These are phyloP conservation scores for Callyntrura sp. DNA, from an alignment of 2,888 invertebrate species.

Conservation along the genomic window DNA sequence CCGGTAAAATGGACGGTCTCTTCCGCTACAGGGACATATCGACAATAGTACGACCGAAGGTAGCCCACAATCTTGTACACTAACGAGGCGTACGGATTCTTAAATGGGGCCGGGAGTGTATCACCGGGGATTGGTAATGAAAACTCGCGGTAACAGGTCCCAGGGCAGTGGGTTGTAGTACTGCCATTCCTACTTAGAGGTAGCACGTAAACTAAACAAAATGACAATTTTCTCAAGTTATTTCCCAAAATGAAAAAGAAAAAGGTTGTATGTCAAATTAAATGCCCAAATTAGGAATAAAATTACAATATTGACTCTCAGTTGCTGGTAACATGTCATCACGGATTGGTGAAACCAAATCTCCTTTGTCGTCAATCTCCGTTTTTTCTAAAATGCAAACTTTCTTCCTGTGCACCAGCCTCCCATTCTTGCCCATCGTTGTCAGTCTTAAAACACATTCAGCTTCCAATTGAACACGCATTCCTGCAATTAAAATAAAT, in stretches of 20 bases:
- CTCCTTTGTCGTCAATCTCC: constrained; percentile 66
- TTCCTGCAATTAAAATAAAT: constrained; percentile 22
- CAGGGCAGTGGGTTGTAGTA: constrained; percentile 35
- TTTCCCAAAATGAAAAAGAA: not conserved
- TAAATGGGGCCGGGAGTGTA: constrained; percentile 68
- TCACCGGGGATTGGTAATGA: constrained; percentile 62
- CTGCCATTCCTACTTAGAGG: constrained; percentile 51
- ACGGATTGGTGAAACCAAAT: constrained; percentile 64
- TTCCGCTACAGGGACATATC: constrained; percentile 70
- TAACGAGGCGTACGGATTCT: constrained; percentile 65
- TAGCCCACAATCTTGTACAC: constrained; percentile 70
- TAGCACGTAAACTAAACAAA: constrained; percentile 53
- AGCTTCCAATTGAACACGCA: constrained; percentile 71
- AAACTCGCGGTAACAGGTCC: constrained; percentile 58
- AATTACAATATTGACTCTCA: constrained; percentile 53
- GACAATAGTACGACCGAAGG: constrained; percentile 65
- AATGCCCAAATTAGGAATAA: not conserved
- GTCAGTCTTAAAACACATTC: constrained; percentile 71
- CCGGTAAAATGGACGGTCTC: constrained; percentile 65
- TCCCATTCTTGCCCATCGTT: constrained; percentile 58
- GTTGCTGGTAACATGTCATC: constrained; percentile 63
- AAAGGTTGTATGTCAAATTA: not conserved
- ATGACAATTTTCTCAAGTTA: not conserved
- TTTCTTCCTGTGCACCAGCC: constrained; percentile 67
- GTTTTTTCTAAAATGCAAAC: constrained; percentile 70